Evolutionary conservation across 2,888 invertebrate genomes (phyloP).

Genomic region (Nezara viridula): DNA sequence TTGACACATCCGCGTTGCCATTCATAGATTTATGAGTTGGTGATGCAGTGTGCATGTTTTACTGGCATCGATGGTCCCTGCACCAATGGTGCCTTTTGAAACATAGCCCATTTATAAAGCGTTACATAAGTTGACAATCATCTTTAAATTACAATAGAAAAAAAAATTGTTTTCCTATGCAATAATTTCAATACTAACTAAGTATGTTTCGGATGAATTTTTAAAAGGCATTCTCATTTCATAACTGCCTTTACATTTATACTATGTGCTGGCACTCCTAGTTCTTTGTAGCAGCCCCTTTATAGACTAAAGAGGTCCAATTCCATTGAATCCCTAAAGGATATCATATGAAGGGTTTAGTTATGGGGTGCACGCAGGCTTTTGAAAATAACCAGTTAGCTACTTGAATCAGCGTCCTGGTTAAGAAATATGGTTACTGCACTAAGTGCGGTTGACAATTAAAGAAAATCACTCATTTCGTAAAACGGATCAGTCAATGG

Average conservation of each 20-base stretch:
- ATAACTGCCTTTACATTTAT: too few relatives aligned
- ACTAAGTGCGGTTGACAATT: neutral
- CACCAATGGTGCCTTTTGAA: neutral
- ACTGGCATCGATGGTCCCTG: neutral
- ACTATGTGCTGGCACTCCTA: neutral
- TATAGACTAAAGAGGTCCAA: neutral
- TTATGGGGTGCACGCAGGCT: neutral
- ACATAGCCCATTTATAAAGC: neutral
- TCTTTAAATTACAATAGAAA: neutral
- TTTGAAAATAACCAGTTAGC: neutral
- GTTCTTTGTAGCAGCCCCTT: neutral
- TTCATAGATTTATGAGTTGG: neutral
- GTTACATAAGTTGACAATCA: conserved; percentile 19
- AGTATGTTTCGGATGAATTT: too few relatives aligned
- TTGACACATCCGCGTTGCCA: neutral
- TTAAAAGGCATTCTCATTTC: neutral
- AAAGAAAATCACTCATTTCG: neutral
- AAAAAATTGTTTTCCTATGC: neutral
- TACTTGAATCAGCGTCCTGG: neutral
- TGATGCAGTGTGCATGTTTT: neutral
- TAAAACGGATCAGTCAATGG: neutral
- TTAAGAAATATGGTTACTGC: neutral
- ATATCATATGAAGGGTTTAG: neutral
- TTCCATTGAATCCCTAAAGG: neutral
- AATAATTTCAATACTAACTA: neutral